phyloP scores from a whole-genome alignment of 2,797 vertebrate species.

The Petrocephalus schoutedeni region DNA sequence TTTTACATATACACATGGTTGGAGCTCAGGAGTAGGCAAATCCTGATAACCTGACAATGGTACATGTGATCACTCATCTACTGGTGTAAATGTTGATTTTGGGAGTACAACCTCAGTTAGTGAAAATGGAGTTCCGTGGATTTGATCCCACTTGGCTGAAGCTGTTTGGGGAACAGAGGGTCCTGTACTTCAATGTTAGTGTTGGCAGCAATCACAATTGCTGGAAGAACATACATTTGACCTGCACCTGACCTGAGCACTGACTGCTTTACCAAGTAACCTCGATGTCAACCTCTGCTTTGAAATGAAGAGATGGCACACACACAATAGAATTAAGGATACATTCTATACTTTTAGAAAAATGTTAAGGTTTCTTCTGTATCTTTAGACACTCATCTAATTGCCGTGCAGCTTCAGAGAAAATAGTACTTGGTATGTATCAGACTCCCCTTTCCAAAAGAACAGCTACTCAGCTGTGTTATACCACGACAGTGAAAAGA shows the following conservation, averaged over 20 bases:
- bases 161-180: neutral
- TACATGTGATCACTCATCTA: neutral
- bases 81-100: neutral
- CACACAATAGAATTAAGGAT: neutral
- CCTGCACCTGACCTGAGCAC: neutral
- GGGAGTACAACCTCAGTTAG: neutral
- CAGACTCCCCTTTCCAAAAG: neutral
- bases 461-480: neutral
- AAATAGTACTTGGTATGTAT: neutral
- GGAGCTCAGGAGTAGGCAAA: neutral
- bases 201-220: neutral
- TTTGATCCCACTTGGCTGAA: neutral
- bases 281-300: neutral
- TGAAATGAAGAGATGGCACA: neutral
- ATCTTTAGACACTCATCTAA: neutral
- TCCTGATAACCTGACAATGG: neutral
- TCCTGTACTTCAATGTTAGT: neutral
- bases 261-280: neutral
- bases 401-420: neutral
- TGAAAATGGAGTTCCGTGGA: neutral
- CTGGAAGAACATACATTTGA: conserved; percentile 4
- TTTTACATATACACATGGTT: neutral
- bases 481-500: neutral
- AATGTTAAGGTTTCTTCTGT: neutral
- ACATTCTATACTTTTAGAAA: neutral